Percentiles rank a stretch among this genome's conserved stretches.
Evolutionary conservation across 2,888 invertebrate genomes (phyloP).

Genomic region (Amphipyra berbera): DNA sequence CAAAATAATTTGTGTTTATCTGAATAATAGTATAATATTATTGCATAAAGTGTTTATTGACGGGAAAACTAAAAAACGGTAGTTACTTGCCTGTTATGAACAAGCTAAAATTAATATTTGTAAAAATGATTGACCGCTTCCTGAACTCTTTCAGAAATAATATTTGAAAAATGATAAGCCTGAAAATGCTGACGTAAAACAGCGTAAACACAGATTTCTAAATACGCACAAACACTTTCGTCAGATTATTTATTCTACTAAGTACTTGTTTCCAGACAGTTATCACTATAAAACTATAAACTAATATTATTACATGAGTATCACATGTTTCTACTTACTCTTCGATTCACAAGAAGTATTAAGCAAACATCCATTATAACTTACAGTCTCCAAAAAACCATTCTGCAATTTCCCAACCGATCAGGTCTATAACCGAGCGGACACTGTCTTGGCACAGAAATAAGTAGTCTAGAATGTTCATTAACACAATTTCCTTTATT

Average conservation of each 20-base stretch:
- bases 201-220: conserved; percentile 9
- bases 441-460: conserved; percentile 79
- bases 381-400: conserved; percentile 43
- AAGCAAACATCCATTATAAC: background rate
- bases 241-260: conserved; percentile 10
- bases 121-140: too few relatives aligned
- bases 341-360: background rate
- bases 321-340: conserved; percentile 25
- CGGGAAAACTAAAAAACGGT: too few relatives aligned
- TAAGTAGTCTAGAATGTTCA: conserved; percentile 72
- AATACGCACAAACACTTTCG: conserved; percentile 6
- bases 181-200: conserved; percentile 8
- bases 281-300: conserved; percentile 9
- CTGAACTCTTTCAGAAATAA: background rate
- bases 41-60: too few relatives aligned
- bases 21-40: too few relatives aligned
- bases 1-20: conserved; percentile 4
- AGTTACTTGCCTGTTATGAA: too few relatives aligned
- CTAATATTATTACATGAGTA: conserved; percentile 30
- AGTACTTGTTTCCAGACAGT: conserved; percentile 6
- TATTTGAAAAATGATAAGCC: background rate
- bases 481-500: conserved; percentile 69
- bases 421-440: conserved; percentile 78
- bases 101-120: too few relatives aligned
- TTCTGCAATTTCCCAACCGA: conserved; percentile 76